These are phyloP conservation scores for Sapajus apella DNA, from an alignment of 2,113 vertebrate genomes.

Conservation along the genomic window DNA sequence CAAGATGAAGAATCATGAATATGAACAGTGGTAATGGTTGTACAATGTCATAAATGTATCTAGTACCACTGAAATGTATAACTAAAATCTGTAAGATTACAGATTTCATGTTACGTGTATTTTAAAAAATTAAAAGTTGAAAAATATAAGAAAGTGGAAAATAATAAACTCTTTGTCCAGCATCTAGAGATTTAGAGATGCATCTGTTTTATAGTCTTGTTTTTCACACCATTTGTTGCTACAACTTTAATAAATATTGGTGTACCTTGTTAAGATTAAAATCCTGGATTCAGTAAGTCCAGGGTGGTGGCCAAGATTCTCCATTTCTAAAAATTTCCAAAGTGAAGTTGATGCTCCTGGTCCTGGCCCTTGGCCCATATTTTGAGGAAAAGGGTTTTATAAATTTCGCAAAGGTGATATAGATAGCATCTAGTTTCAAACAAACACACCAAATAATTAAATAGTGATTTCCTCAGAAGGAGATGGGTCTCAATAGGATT, in stretches of 20 bases:
- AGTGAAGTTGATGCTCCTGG: background rate
- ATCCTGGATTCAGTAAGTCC: slow-evolving; percentile 7
- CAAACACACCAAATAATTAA: slow-evolving; percentile 32
- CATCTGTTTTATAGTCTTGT: background rate
- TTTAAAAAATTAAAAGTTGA: background rate
- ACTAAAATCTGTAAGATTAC: background rate
- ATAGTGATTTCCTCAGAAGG: slow-evolving; percentile 22
- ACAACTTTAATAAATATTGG: background rate
- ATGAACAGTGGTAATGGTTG: background rate
- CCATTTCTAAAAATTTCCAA: slow-evolving; percentile 28
- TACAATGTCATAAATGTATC: background rate
- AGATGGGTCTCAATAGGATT: slow-evolving; percentile 21
- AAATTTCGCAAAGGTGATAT: slow-evolving; percentile 1
- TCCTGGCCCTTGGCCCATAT: background rate
- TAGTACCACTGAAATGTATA: background rate
- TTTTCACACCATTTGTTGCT: background rate
- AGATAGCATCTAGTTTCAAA: slow-evolving; percentile 29
- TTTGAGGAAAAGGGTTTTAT: slow-evolving; percentile 43
- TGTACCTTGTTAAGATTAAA: background rate
- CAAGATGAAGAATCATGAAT: background rate
- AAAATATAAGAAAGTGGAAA: background rate
- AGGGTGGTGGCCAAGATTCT: background rate
- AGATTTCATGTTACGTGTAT: background rate
- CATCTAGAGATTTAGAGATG: background rate
- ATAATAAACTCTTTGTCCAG: background rate